Evolutionary conservation across 2,113 vertebrate genomes (phyloP).

Genomic region (Indicator maculatus): DNA sequence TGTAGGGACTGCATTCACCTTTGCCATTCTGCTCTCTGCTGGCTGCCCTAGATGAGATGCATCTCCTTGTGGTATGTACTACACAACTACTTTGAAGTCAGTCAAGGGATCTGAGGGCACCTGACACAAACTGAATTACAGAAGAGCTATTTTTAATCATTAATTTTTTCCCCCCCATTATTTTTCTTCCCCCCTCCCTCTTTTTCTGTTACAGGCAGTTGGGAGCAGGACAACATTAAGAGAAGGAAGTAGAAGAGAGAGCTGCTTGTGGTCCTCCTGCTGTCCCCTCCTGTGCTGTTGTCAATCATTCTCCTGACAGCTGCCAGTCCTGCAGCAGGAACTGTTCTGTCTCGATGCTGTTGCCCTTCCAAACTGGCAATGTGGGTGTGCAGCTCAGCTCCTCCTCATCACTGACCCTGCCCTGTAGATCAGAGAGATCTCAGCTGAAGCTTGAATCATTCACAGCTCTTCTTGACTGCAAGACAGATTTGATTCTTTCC

Average conservation of each 20-base stretch:
- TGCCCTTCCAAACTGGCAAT: conserved; percentile 16
- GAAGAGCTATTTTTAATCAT: neutral
- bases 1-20: neutral
- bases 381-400: neutral
- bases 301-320: neutral
- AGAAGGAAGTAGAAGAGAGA: conserved; percentile 49
- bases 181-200: neutral
- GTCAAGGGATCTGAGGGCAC: neutral
- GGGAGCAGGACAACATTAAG: neutral
- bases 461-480: neutral
- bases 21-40: neutral
- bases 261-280: neutral
- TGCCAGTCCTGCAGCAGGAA: neutral
- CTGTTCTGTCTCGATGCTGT: neutral
- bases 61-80: neutral
- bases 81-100: neutral
- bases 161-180: neutral
- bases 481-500: neutral
- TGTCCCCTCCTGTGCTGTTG: neutral
- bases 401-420: neutral
- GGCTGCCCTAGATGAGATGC: neutral
- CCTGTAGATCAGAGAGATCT: neutral
- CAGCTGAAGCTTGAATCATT: conserved; percentile 7
- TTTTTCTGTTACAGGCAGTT: conserved; percentile 44
- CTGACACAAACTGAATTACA: neutral